A percentile compares a stretch with the other conserved stretches of the same genome.
Evolutionary conservation across 2,797 vertebrate genomes (phyloP).

Genomic region (Enteromius treurensis): DNA sequence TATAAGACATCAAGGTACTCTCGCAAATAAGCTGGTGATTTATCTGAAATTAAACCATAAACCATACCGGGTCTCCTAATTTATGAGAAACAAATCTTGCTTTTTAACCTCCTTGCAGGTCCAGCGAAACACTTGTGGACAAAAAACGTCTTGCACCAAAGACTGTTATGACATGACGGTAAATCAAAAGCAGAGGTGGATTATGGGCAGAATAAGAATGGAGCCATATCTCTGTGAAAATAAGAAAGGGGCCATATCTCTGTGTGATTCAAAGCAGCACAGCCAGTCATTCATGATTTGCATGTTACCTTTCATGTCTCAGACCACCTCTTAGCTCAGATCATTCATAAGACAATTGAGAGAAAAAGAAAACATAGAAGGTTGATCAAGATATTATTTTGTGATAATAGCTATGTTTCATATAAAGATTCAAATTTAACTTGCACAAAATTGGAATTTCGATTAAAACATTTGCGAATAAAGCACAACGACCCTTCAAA

Average conservation of each 20-base stretch:
- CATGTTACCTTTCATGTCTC: conserved; percentile 2
- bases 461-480: not conserved
- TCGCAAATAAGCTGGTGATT: conserved; percentile 48
- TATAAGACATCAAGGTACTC: conserved; percentile 40
- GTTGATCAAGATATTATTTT: not conserved
- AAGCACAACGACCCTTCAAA: not conserved
- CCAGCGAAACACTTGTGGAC: conserved; percentile 24
- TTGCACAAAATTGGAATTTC: not conserved
- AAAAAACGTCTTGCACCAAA: conserved; percentile 19
- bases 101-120: conserved; percentile 40
- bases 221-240: conserved; percentile 26
- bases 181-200: conserved; percentile 40
- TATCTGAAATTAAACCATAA: conserved; percentile 54
- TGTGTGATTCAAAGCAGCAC: conserved; percentile 2
- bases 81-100: conserved; percentile 46
- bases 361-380: not conserved
- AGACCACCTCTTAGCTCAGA: conserved; percentile 16
- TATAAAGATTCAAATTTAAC: not conserved
- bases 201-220: conserved; percentile 33
- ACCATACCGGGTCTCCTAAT: conserved; percentile 23
- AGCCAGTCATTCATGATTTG: conserved; percentile 15
- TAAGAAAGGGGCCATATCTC: not conserved
- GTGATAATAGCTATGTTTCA: not conserved
- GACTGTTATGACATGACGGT: conserved; percentile 35
- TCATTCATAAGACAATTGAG: not conserved